Evolutionary conservation across 92 coral and sea anemone species (phyloP).

Genomic region (Epizoanthus ramosus): DNA sequence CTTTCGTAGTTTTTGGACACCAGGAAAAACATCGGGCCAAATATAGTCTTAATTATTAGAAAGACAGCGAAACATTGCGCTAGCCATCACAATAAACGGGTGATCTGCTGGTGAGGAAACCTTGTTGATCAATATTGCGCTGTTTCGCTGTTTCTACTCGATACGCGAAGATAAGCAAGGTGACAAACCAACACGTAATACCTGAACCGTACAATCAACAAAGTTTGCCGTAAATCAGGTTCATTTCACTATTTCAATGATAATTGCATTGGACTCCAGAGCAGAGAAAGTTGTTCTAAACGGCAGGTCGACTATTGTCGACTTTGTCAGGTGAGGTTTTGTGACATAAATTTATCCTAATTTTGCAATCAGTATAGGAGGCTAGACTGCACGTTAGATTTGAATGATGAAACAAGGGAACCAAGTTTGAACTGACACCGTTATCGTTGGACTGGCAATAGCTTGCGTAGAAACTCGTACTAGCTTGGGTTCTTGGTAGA

Average conservation of each 20-base stretch:
- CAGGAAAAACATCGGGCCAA: no score
- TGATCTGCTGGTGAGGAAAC: constrained; percentile 30
- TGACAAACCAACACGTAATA: constrained; percentile 43
- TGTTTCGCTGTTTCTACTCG: constrained; percentile 15
- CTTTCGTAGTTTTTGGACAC: no score
- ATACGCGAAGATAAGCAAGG: constrained; percentile 11
- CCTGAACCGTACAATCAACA: constrained; percentile 21
- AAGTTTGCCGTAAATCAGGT: neutral
- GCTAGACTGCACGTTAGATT: no score
- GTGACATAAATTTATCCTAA: neutral
- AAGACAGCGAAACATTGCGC: neutral
- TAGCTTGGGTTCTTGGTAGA: neutral
- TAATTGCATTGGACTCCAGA: constrained; percentile 2
- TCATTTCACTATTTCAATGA: neutral
- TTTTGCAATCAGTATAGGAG: no score
- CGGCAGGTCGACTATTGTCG: constrained; percentile 16
- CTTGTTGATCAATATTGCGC: constrained; percentile 32
- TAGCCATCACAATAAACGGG: constrained; percentile 41
- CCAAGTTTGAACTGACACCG: no score
- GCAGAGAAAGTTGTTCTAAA: constrained; percentile 17
- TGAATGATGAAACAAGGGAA: no score
- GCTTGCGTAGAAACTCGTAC: neutral
- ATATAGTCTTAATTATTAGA: no score
- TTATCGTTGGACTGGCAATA: neutral
- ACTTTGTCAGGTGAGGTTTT: constrained; percentile 28